A percentile compares a stretch with the other conserved stretches of the same genome.
Evolutionary conservation across 2,113 vertebrate genomes (phyloP).

Genomic region (Eira barbara): DNA sequence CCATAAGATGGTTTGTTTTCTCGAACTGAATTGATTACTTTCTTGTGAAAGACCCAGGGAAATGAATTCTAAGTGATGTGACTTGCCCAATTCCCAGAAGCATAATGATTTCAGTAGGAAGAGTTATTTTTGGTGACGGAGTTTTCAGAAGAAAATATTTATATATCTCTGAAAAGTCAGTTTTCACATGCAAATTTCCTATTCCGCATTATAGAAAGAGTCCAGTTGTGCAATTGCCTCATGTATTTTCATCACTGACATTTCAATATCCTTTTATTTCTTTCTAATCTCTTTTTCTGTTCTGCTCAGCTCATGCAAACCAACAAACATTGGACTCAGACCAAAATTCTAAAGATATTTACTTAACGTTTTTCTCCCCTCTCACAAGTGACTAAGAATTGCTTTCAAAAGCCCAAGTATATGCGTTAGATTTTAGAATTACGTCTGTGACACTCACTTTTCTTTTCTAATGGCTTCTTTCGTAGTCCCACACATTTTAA

Average conservation of each 20-base stretch:
- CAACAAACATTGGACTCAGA: slow-evolving; percentile 58
- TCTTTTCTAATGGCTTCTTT: slow-evolving; percentile 38
- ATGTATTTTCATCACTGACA: slow-evolving; percentile 77
- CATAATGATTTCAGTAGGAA: slow-evolving; percentile 59
- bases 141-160: slow-evolving; percentile 71
- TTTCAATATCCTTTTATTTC: slow-evolving; percentile 83
- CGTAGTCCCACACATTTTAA: slow-evolving; percentile 38
- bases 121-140: slow-evolving; percentile 66
- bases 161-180: slow-evolving; percentile 61
- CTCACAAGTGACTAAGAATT: slow-evolving; percentile 61
- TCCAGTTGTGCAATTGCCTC: slow-evolving; percentile 69
- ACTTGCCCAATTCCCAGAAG: slow-evolving; percentile 66
- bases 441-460: neutral
- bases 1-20: slow-evolving; percentile 57
- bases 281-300: slow-evolving; percentile 70
- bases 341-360: slow-evolving; percentile 60
- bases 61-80: slow-evolving; percentile 70
- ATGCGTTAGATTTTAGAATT: slow-evolving; percentile 58
- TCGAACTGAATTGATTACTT: slow-evolving; percentile 64
- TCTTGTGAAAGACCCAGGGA: slow-evolving; percentile 53
- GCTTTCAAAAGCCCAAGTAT: slow-evolving; percentile 32
- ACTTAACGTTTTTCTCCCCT: slow-evolving; percentile 35
- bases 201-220: slow-evolving; percentile 57
- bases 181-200: slow-evolving; percentile 76
- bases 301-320: slow-evolving; percentile 56